Conservation (phyloP, 2,113 vertebrate genomes). For the Bettongia penicillata region DNA sequence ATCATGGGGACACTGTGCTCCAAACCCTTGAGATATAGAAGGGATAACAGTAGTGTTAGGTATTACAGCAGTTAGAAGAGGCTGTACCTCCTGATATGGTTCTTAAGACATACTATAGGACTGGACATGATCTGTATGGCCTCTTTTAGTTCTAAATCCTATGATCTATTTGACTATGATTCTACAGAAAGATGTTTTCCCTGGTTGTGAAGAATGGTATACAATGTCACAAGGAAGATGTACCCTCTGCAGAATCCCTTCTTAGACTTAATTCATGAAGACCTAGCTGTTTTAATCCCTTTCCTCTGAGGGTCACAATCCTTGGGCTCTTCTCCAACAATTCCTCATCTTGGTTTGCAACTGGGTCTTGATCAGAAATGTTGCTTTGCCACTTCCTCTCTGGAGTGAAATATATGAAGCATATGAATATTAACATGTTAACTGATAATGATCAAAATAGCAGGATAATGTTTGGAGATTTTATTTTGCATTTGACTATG, state of each 20-base stretch:
- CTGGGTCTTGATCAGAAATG: background rate
- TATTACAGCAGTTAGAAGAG: background rate
- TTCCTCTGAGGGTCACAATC: background rate
- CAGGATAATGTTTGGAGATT: background rate
- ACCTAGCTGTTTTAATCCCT: background rate
- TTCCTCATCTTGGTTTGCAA: background rate
- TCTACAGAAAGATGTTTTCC: background rate
- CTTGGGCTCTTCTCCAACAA: background rate
- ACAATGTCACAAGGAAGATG: background rate
- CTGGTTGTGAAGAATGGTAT: fast-evolving
- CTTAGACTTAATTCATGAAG: background rate
- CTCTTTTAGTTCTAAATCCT: background rate
- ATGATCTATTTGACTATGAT: fast-evolving
- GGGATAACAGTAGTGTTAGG: background rate
- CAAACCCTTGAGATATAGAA: background rate
- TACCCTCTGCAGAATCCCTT: background rate
- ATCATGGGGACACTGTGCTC: no score
- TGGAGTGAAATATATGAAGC: background rate
- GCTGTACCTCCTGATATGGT: background rate
- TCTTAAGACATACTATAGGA: background rate
- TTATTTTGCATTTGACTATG: slow-evolving; percentile 53
- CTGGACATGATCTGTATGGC: background rate
- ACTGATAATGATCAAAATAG: background rate
- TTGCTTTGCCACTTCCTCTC: background rate
- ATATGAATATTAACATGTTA: background rate